Percentiles rank a stretch among this genome's conserved stretches.
These are phyloP conservation scores for Saguinus imperator DNA, from an alignment of 2,113 vertebrate species.

Conservation along the genomic window DNA sequence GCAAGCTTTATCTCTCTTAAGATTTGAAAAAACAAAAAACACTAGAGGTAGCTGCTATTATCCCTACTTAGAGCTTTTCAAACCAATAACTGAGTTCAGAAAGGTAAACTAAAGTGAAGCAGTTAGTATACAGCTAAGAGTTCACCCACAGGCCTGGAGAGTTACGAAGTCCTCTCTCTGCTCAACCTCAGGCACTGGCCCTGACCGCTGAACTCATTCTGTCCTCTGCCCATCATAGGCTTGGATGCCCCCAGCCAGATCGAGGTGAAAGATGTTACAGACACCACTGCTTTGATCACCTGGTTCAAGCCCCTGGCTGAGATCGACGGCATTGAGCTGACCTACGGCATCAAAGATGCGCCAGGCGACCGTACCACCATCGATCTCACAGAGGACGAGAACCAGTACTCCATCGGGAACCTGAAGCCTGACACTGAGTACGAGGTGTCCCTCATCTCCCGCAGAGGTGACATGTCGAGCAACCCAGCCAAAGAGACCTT, in stretches of 20 bases:
- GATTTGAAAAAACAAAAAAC: neutral
- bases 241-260: slow-evolving; percentile 95
- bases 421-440: slow-evolving; percentile 94
- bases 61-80: neutral
- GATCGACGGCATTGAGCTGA: slow-evolving; percentile 91
- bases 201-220: neutral
- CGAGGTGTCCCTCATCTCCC: slow-evolving; percentile 90
- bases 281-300: slow-evolving; percentile 93
- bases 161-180: neutral
- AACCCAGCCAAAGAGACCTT: slow-evolving; percentile 89
- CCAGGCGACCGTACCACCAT: slow-evolving; percentile 88
- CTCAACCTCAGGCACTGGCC: neutral
- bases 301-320: slow-evolving; percentile 95
- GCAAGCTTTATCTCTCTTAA: neutral
- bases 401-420: slow-evolving; percentile 92
- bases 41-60: neutral
- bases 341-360: slow-evolving; percentile 87
- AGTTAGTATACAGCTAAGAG: neutral
- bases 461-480: slow-evolving; percentile 88
- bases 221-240: slow-evolving; percentile 79
- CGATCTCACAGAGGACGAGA: slow-evolving; percentile 90
- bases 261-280: slow-evolving; percentile 93
- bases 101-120: neutral
- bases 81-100: neutral
- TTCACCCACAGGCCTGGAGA: too few relatives aligned